Base-by-base conservation (phyloP, 2,797 vertebrate species). In the Dryobates pubescens region DNA sequence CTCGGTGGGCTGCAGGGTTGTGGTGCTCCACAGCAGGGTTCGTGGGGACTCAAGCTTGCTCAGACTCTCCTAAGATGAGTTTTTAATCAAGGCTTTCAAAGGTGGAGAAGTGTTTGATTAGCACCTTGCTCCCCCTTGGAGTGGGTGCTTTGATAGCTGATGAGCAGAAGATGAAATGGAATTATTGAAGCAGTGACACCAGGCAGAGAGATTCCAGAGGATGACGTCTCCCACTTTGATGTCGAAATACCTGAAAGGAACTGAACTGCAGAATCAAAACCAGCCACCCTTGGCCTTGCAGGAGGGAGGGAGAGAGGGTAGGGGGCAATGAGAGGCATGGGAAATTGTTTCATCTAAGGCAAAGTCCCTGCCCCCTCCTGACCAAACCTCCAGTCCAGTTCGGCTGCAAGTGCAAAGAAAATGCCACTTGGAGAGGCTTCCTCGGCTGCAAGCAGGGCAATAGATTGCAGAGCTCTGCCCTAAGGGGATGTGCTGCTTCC, bases 91-190 rank as follows among this genome's bases (percentile, higher is more conserved):
- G 96, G 92, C 95, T 96, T 97, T 94, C 94, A 82, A 43, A 94
- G 89, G 93, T 80, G 93, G 95, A 96, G 87, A 95, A 96, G 88
- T 83, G 4, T 96, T 94, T 96, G 96, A 96, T 96, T 97, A 97
- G 96, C 96, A 97, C 96, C 94, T 95, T 73, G 67, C 91, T 97
- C 95, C 94, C 91, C 90, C 91, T 93, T 34, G 41, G 87, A 96
- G 93, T 94, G 91, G 94, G 94, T 72, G 95, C 95, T 96, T 97
- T 97, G 96, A 96, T 94, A 95, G 91, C 91, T 93, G 90, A 51
- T 57, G 80, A 96, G 93, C 88, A 41, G 94, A 78, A 96, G 95
- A 95, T 96, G 57, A 97, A 97, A 97, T 43, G 65, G 96, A 97
- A 97, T 97, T 97, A 96, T 97, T 97, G 68, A 96, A 94, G 95